Evolutionary conservation across 2,113 vertebrate genomes (phyloP).

Genomic region (Phalacrocorax carbo): DNA sequence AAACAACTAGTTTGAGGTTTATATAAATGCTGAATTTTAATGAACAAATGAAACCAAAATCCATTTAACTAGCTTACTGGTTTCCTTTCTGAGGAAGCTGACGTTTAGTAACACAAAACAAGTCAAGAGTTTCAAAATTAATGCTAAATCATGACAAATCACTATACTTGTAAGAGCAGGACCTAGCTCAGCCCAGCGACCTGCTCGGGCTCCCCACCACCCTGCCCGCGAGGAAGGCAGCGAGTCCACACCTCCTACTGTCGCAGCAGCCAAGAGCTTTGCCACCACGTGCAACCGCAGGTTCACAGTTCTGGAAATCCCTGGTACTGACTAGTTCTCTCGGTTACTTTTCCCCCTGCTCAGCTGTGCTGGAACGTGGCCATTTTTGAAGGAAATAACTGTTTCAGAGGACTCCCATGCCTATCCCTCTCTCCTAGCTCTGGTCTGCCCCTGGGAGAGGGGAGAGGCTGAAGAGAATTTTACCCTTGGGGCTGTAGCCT

Average conservation of each 20-base stretch:
- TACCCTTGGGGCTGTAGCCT: not conserved
- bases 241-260: not conserved
- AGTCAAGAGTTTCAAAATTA: not conserved
- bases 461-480: not conserved
- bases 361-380: not conserved
- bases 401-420: not conserved
- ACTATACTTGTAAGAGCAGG: not conserved
- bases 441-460: not conserved
- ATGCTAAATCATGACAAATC: not conserved
- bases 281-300: not conserved
- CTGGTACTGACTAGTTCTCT: not conserved
- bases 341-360: not conserved
- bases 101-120: not conserved
- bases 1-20: not conserved
- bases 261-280: not conserved
- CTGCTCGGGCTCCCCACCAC: not conserved
- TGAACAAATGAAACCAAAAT: not conserved
- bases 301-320: not conserved
- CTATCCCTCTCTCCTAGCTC: not conserved
- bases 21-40: not conserved
- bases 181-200: not conserved
- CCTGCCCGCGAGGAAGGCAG: not conserved
- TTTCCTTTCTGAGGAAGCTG: not conserved
- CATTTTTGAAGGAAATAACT: not conserved
- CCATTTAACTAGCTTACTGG: not conserved